Percentiles rank a stretch among this genome's conserved stretches.
Evolutionary conservation across 1,140 invertebrate genomes (phyloP).

Genomic region (Rhyacophila brunnea): DNA sequence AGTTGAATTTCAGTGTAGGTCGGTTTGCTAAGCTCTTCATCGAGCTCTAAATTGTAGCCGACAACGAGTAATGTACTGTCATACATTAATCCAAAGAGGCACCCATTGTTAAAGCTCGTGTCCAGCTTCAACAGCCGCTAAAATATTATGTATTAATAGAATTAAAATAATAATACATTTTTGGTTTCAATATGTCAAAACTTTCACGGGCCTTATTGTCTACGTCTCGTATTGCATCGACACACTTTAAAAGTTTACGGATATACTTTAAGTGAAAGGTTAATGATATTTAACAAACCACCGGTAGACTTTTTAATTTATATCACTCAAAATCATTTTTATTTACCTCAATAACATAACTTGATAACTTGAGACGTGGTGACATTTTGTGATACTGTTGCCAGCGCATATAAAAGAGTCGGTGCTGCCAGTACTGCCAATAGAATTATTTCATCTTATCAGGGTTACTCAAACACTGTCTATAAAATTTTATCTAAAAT

Average conservation of each 20-base stretch:
- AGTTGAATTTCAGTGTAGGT: conserved; percentile 60
- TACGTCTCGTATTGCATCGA: too few relatives aligned
- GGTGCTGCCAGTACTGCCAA: too few relatives aligned
- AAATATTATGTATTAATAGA: conserved; percentile 36
- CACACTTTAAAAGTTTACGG: too few relatives aligned
- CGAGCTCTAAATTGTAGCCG: conserved; percentile 62
- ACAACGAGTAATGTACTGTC: conserved; percentile 67
- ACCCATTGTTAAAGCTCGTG: conserved; percentile 59
- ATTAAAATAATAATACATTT: background rate
- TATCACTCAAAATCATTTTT: too few relatives aligned
- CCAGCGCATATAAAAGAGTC: too few relatives aligned
- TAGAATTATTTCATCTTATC: too few relatives aligned
- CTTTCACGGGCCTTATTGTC: background rate
- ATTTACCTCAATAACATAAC: conserved; percentile 54
- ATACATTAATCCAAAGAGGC: conserved; percentile 71
- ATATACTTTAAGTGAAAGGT: too few relatives aligned
- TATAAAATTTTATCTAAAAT: too few relatives aligned
- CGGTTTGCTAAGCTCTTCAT: conserved; percentile 52
- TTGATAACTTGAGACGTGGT: conserved; percentile 57
- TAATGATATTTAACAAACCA: too few relatives aligned
- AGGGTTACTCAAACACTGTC: too few relatives aligned
- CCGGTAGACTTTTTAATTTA: too few relatives aligned
- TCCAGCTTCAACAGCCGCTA: conserved; percentile 59
- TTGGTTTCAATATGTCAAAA: background rate
- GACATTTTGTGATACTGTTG: conserved; percentile 46